These are phyloP conservation scores for Junonia oenone DNA, from an alignment of 2,888 invertebrate species.

Conservation along the genomic window DNA sequence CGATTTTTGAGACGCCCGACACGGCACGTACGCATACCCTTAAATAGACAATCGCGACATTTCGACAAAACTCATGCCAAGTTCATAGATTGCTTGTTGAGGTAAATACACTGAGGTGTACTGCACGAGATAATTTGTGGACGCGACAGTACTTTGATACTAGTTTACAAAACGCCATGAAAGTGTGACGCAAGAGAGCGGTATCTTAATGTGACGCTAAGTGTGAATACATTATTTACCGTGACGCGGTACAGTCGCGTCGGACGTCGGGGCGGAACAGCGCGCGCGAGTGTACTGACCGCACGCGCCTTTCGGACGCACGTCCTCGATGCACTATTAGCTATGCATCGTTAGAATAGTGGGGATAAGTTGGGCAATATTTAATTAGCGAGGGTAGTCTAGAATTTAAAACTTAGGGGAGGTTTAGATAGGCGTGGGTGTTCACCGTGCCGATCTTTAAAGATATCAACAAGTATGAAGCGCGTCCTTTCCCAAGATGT, in stretches of 20 bases:
- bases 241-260: conserved; percentile 40
- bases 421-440: neutral
- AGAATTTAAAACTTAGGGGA: neutral
- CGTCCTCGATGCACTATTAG: conserved; percentile 46
- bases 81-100: neutral
- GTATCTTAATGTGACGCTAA: conserved; percentile 13
- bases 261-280: conserved; percentile 56
- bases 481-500: neutral
- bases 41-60: conserved; percentile 19
- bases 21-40: conserved; percentile 22
- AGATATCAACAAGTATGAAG: neutral
- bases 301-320: conserved; percentile 54
- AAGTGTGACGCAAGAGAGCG: conserved; percentile 15
- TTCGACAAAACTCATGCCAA: neutral
- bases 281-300: conserved; percentile 73
- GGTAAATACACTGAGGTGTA: neutral
- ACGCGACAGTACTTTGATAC: neutral
- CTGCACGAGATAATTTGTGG: neutral
- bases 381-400: conserved; percentile 27
- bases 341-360: conserved; percentile 56
- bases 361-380: conserved; percentile 45
- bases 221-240: conserved; percentile 10
- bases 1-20: conserved; percentile 53
- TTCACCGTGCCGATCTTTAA: neutral
- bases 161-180: conserved; percentile 10